phyloP scores from a whole-genome alignment of 2,797 vertebrate species.

The Hemibagrus guttatus region DNA sequence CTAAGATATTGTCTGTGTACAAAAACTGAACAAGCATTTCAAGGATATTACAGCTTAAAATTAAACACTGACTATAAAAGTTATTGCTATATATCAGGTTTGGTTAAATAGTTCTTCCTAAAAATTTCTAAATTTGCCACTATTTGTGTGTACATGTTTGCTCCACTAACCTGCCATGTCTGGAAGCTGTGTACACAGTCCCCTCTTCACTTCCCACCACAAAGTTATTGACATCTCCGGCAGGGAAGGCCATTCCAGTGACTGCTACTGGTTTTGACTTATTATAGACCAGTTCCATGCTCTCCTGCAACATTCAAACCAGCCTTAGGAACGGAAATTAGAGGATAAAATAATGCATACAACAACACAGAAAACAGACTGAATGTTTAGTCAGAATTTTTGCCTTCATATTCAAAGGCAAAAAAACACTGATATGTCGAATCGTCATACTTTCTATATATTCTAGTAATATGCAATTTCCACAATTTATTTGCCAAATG shows the following conservation, averaged over 20 bases:
- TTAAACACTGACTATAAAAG: not conserved
- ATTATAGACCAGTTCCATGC: constrained; percentile 97
- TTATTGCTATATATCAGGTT: not conserved
- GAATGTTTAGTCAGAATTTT: not conserved
- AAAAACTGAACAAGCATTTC: not conserved
- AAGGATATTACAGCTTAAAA: not conserved
- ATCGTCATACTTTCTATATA: too few relatives aligned
- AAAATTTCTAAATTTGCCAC: not conserved
- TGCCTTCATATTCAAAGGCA: not conserved
- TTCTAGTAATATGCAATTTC: too few relatives aligned
- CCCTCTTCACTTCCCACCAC: constrained; percentile 98
- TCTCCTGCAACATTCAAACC: constrained; percentile 79
- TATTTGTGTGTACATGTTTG: not conserved
- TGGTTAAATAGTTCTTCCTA: not conserved
- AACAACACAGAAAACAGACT: not conserved
- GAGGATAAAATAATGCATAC: not conserved
- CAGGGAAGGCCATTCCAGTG: constrained; percentile 96
- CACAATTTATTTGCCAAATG: too few relatives aligned
- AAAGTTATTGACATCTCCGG: constrained; percentile 97
- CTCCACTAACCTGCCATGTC: constrained; percentile 90
- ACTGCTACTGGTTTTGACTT: constrained; percentile 97
- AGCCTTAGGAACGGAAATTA: not conserved
- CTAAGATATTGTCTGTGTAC: not conserved
- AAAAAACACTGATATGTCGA: too few relatives aligned
- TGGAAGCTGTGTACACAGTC: constrained; percentile 96